Conservation (phyloP, 2,888 invertebrate genomes). For the Sisyra nigra region DNA sequence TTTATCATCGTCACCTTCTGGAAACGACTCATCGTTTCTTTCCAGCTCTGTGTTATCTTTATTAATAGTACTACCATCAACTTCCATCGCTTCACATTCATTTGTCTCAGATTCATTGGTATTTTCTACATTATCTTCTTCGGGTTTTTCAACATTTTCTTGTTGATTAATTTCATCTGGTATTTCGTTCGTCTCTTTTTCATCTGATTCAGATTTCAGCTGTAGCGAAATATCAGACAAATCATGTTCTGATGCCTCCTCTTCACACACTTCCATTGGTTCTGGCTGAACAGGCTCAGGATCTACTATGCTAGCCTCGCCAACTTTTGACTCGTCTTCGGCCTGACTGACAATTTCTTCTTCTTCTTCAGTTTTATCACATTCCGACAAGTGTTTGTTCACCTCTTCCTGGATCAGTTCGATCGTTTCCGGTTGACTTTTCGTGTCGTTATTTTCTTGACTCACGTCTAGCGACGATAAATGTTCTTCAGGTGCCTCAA, state of each 20-base stretch:
- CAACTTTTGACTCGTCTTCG: not conserved
- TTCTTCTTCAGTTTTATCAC: slow-evolving; percentile 3
- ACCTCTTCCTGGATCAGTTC: slow-evolving; percentile 28
- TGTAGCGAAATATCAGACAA: too few species aligned
- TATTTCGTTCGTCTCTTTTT: not conserved
- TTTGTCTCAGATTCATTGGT: not conserved
- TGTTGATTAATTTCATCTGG: not conserved
- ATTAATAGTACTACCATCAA: slow-evolving; percentile 2
- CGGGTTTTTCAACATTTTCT: not conserved
- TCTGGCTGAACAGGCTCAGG: too few species aligned
- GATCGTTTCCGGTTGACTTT: slow-evolving; percentile 20
- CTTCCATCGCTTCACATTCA: not conserved
- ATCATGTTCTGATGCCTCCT: too few species aligned
- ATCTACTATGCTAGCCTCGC: too few species aligned
- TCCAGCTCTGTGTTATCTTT: not conserved
- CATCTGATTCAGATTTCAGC: too few species aligned
- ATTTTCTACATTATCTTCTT: slow-evolving; percentile 1
- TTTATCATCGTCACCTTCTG: slow-evolving; percentile 3
- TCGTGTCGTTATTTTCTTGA: slow-evolving; percentile 12
- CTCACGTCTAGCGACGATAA: slow-evolving; percentile 23
- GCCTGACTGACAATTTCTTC: not conserved
- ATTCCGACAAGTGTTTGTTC: slow-evolving; percentile 16
- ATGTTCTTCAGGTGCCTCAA: slow-evolving; percentile 9
- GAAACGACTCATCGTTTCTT: not conserved
- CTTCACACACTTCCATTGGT: too few species aligned